These are phyloP conservation scores for Laterallus jamaicensis DNA, from an alignment of 2,113 vertebrate genomes.

Conservation along the genomic window DNA sequence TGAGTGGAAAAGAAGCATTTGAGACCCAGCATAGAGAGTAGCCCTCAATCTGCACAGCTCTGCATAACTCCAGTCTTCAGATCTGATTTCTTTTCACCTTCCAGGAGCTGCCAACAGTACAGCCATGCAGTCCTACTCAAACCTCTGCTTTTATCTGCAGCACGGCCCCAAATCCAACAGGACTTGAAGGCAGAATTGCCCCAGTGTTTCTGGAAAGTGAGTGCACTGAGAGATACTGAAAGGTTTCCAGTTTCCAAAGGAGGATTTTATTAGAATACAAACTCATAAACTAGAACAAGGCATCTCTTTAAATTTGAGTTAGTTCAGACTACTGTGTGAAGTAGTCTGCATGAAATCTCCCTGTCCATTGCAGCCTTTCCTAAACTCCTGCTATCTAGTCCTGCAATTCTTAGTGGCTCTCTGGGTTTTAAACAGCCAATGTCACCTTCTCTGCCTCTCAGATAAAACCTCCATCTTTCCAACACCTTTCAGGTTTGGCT, in stretches of 20 bases:
- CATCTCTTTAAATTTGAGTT: neutral
- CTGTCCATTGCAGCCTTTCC: neutral
- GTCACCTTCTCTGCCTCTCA: neutral
- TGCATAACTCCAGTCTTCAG: neutral
- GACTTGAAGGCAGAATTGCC: neutral
- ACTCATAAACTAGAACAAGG: neutral
- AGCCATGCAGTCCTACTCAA: neutral
- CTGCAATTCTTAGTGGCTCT: neutral
- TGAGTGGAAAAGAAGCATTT: neutral
- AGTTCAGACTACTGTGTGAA: neutral
- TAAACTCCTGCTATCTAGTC: neutral
- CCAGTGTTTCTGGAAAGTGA: neutral
- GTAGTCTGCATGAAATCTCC: neutral
- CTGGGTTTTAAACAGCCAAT: neutral
- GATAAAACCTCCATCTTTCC: neutral
- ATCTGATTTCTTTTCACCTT: neutral
- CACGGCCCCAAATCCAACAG: neutral
- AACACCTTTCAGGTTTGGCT: neutral
- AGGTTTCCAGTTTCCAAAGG: neutral
- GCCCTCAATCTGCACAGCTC: neutral
- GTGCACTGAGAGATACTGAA: neutral
- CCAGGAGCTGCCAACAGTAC: neutral
- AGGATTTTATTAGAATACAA: slow-evolving; percentile 1
- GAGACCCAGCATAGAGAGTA: neutral
- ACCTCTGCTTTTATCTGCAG: neutral